phyloP scores from a whole-genome alignment of 2,888 invertebrate species.

The Myopa testacea region DNA sequence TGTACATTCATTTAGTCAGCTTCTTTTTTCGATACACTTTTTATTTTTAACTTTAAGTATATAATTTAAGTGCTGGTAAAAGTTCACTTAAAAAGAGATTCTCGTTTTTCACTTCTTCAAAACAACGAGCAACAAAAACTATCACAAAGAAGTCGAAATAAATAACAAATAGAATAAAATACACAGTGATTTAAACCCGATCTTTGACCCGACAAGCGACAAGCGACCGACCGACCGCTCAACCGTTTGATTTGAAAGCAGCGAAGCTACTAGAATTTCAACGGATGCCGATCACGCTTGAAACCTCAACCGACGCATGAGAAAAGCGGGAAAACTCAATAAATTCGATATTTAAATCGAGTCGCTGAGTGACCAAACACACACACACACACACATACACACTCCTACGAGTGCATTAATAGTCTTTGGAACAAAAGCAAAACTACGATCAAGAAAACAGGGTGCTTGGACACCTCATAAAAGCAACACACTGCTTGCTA shows the following conservation, averaged over 20 bases:
- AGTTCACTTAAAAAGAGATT: too few relatives aligned
- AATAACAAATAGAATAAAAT: background rate
- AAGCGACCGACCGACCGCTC: background rate
- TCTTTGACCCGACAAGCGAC: background rate
- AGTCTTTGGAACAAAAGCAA: too few relatives aligned
- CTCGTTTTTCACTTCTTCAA: too few relatives aligned
- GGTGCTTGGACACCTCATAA: background rate
- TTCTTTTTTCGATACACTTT: background rate
- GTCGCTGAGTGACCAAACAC: background rate
- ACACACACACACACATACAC: background rate
- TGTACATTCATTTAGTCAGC: background rate
- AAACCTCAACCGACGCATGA: background rate
- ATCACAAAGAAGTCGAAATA: background rate
- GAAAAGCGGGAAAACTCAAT: slow-evolving; percentile 29
- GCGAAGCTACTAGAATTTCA: slow-evolving; percentile 18
- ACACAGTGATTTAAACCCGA: background rate
- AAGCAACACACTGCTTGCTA: too few relatives aligned
- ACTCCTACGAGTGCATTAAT: background rate
- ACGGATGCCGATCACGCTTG: slow-evolving; percentile 7
- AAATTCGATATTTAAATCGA: slow-evolving; percentile 24
- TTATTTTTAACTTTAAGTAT: background rate
- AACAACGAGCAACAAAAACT: background rate
- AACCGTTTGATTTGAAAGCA: slow-evolving; percentile 21
- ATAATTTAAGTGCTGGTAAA: too few relatives aligned
- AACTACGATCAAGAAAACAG: background rate